These are phyloP conservation scores for Ridgeia piscesae DNA, from an alignment of 1,140 invertebrate species.

Conservation along the genomic window DNA sequence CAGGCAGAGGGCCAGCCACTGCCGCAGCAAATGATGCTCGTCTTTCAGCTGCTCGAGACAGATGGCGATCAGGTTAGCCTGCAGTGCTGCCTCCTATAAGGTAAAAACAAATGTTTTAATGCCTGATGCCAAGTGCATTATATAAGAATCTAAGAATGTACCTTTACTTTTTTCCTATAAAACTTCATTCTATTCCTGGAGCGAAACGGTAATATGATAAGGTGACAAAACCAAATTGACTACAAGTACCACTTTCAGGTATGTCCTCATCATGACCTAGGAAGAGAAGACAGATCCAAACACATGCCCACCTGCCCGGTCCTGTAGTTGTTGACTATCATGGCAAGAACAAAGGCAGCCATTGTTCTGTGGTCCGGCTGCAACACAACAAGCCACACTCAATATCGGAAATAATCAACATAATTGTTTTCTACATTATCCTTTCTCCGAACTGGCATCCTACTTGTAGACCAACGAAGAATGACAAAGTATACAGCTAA, in stretches of 20 bases:
- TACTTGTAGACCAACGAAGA: not conserved
- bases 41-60: slow-evolving; percentile 72
- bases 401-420: not conserved
- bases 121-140: no score
- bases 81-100: slow-evolving; percentile 71
- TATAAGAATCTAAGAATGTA: slow-evolving; percentile 9
- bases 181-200: no score
- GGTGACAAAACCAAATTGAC: no score
- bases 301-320: slow-evolving; percentile 69
- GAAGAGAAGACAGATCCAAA: slow-evolving; percentile 17
- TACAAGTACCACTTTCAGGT: not conserved
- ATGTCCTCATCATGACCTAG: not conserved
- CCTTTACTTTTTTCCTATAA: not conserved
- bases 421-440: not conserved
- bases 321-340: slow-evolving; percentile 86
- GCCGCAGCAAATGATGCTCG: slow-evolving; percentile 69
- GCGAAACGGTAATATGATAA: no score
- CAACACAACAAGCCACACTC: slow-evolving; percentile 40
- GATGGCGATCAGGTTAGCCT: slow-evolving; percentile 83
- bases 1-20: slow-evolving; percentile 91
- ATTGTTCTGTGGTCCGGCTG: slow-evolving; percentile 83
- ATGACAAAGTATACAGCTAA: slow-evolving; percentile 5
- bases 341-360: slow-evolving; percentile 88
- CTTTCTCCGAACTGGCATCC: not conserved
- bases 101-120: no score